Evolutionary conservation across 2,888 invertebrate genomes (phyloP), one percentile per base, ranked within the genome.

Genomic region (Chymomyza caudatula): DNA sequence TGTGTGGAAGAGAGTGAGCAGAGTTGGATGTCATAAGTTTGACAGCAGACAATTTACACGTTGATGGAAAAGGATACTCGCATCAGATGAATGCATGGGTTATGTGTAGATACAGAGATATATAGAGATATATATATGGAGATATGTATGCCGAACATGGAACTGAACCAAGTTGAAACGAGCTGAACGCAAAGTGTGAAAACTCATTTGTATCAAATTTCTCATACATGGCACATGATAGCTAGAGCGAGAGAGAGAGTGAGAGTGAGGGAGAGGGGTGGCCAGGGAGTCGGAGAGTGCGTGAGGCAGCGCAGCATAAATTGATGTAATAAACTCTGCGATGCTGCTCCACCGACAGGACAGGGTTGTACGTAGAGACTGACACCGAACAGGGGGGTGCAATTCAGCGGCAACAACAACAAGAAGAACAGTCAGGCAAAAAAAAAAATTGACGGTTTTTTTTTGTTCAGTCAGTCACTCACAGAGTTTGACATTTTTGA

Each of bases 151-250:
- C 29, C n/a, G 59, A 49, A 37, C 11, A 11, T 37, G 29, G 29
- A 8, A 37, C 11, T 11, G 29, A 37, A 37, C 29, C 29, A 37
- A 37, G 29, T 11, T 37, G 29, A 37, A 44, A n/a, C 42, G 19
- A 55, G 37, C 57, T 61, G 52, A 55, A 83, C 84, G 73, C 74
- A 86, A 75, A 83, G 83, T 84, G 82, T 87, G 81, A 81, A 85
- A 85, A 85, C 87, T 86, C 84, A 85, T 85, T 87, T 85, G 85
- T 85, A 87, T 87, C 85, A 83, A 85, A 85, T 85, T 87, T 87
- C 87, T 73, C 84, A 76, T 79, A 71, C 60, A 75, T 70, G 67
- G 11, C 65, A 8, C 19, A 15, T 25, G 25, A 37, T 17, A 17
- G 43, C 43, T n/a, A n/a, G n/a, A 11, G 43, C n/a, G 43, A 3